phyloP scores from a whole-genome alignment of 2,797 vertebrate genomes.

The Sibirionetta formosa region DNA sequence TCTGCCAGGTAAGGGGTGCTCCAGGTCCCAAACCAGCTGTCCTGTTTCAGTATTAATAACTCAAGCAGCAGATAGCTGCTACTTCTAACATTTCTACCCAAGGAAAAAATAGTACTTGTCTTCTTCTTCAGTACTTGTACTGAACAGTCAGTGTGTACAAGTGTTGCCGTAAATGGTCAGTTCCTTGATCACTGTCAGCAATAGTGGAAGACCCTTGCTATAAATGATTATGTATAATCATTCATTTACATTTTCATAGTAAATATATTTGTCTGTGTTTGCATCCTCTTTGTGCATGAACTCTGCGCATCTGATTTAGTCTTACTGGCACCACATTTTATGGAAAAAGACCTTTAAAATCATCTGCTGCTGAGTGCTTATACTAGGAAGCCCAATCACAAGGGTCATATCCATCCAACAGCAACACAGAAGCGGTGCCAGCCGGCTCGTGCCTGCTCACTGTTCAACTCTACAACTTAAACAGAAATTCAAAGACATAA shows the following conservation, averaged over 20 bases:
- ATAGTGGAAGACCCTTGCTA: neutral
- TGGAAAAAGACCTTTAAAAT: slow-evolving; percentile 40
- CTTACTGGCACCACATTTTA: neutral
- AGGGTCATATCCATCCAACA: slow-evolving; percentile 37
- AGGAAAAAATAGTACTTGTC: neutral
- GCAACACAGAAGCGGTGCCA: slow-evolving; percentile 55
- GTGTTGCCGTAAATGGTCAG: neutral
- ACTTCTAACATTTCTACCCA: neutral
- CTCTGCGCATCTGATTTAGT: neutral
- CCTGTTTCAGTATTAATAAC: neutral
- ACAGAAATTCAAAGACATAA: slow-evolving; percentile 24
- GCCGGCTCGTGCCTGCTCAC: neutral
- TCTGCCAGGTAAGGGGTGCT: neutral
- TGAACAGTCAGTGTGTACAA: neutral
- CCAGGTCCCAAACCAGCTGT: neutral
- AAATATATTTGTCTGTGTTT: neutral
- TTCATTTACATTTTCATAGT: neutral
- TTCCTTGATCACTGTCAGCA: neutral
- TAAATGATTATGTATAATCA: neutral
- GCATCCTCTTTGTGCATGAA: neutral
- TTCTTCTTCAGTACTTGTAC: neutral
- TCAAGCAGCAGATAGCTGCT: neutral
- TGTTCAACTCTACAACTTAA: neutral
- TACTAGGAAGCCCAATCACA: neutral
- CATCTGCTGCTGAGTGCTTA: slow-evolving; percentile 1